These are phyloP conservation scores for Adrianichthys oophorus DNA, from an alignment of 2,797 vertebrate species.

Conservation along the genomic window DNA sequence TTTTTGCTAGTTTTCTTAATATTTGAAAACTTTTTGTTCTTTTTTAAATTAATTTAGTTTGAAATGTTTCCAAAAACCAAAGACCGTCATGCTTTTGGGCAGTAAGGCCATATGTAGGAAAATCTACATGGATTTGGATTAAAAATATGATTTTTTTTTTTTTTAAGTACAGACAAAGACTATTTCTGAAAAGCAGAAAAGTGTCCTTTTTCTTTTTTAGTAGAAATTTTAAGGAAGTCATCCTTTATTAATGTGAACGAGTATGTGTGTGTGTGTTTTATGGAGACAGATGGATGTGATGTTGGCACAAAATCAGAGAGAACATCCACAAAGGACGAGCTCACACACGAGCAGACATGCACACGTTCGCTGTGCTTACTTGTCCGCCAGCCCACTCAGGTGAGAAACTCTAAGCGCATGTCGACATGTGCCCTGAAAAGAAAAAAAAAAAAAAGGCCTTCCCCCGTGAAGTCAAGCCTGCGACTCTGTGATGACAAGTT, in stretches of 20 bases:
- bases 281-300: conserved; percentile 62
- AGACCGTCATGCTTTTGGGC: background rate
- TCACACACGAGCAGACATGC: conserved; percentile 19
- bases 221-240: conserved; percentile 13
- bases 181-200: conserved; percentile 10
- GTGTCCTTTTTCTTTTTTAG: conserved; percentile 4
- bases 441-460: background rate
- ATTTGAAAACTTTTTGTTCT: too few species aligned
- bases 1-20: too few species aligned
- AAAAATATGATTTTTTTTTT: background rate
- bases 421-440: background rate
- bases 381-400: conserved; percentile 40
- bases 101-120: too few species aligned
- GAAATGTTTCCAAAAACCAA: background rate
- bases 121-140: background rate
- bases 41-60: too few species aligned
- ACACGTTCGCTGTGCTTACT: conserved; percentile 31
- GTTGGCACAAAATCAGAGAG: conserved; percentile 58
- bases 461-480: conserved; percentile 45
- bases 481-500: conserved; percentile 47
- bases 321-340: conserved; percentile 62
- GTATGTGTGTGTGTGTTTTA: conserved; percentile 23
- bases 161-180: background rate
- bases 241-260: conserved; percentile 9
- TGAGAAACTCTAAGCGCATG: conserved; percentile 35